Conservation (phyloP, 2,888 invertebrate genomes). For the Lumbricus terrestris region DNA sequence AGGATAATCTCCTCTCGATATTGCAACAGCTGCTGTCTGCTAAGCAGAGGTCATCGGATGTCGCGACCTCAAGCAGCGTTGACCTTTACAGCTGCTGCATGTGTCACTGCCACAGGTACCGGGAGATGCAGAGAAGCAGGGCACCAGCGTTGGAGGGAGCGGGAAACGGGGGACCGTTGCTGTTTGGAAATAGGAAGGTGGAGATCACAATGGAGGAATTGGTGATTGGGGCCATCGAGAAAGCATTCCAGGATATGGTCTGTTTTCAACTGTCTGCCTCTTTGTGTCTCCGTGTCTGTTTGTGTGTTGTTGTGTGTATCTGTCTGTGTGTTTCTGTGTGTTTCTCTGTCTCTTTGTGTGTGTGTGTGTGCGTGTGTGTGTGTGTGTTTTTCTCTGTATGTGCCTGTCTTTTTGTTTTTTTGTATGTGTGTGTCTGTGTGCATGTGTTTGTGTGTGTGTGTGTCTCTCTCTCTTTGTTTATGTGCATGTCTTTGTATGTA, state of each 20-base stretch:
- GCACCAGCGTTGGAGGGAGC: neutral
- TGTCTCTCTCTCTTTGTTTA: too few species aligned
- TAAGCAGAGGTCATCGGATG: neutral
- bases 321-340: neutral
- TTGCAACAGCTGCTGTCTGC: neutral
- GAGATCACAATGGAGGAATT: slow-evolving; percentile 53
- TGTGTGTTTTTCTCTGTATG: too few species aligned
- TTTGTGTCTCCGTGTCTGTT: neutral
- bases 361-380: too few species aligned
- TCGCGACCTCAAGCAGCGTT: neutral
- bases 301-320: neutral
- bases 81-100: slow-evolving; percentile 12
- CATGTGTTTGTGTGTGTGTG: too few species aligned
- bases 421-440: too few species aligned
- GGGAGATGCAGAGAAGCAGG: neutral
- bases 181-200: neutral
- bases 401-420: too few species aligned
- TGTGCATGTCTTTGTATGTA: too few species aligned
- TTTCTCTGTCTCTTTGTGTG: neutral
- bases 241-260: slow-evolving; percentile 74
- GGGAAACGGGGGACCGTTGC: neutral
- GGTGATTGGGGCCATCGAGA: slow-evolving; percentile 76
- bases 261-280: neutral
- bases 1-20: slow-evolving; percentile 9
- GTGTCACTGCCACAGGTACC: neutral